A percentile compares a stretch with the other conserved stretches of the same genome.
These are phyloP conservation scores for Dermochelys coriacea DNA, from an alignment of 2,797 vertebrate genomes.

Conservation along the genomic window DNA sequence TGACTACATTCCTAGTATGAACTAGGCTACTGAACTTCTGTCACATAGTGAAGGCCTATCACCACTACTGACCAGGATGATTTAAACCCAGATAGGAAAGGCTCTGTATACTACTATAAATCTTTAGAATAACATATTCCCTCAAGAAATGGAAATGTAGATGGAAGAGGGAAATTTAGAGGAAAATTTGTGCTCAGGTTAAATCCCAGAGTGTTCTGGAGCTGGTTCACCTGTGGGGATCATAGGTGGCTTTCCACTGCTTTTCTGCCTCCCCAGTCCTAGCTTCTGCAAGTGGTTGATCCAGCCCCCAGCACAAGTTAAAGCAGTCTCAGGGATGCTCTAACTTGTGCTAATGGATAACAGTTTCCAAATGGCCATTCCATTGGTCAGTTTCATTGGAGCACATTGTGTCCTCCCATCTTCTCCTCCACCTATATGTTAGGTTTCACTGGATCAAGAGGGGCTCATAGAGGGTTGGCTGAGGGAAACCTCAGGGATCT, in stretches of 20 bases:
- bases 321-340: not conserved
- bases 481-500: not conserved
- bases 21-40: constrained; percentile 46
- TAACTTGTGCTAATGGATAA: not conserved
- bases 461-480: fast-evolving
- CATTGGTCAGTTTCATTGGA: not conserved
- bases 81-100: constrained; percentile 46
- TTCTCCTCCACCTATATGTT: fast-evolving
- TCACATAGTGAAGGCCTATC: constrained; percentile 38
- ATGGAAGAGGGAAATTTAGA: not conserved
- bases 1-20: constrained; percentile 52
- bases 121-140: not conserved
- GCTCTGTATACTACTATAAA: not conserved
- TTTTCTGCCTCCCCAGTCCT: not conserved
- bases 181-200: not conserved
- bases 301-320: not conserved
- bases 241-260: not conserved
- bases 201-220: not conserved
- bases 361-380: not conserved
- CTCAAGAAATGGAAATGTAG: not conserved
- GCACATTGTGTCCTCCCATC: not conserved
- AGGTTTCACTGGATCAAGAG: not conserved
- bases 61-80: constrained; percentile 21
- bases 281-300: not conserved
- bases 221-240: not conserved